A percentile compares a stretch with the other conserved stretches of the same genome.
These are phyloP conservation scores for Anguilla anguilla DNA, from an alignment of 2,797 vertebrate genomes.

Conservation along the genomic window DNA sequence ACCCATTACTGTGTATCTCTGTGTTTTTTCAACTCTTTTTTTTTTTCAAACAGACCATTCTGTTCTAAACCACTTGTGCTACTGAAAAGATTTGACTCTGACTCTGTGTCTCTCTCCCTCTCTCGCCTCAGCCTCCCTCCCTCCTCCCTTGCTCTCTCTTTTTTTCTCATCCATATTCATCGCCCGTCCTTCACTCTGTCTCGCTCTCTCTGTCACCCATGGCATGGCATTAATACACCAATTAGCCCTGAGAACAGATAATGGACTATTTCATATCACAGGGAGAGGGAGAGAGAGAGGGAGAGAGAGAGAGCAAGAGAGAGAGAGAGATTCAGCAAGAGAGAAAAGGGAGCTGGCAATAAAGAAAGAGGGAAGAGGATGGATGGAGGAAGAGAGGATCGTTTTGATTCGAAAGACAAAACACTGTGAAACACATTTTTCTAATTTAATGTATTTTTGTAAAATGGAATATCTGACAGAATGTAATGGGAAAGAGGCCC, in stretches of 20 bases:
- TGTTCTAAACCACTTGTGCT: slow-evolving; percentile 80
- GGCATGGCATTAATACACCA: slow-evolving; percentile 80
- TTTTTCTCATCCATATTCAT: slow-evolving; percentile 60
- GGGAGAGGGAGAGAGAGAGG: slow-evolving; percentile 54
- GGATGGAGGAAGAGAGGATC: slow-evolving; percentile 9
- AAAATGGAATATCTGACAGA: background rate
- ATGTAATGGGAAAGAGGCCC: background rate
- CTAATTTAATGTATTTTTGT: slow-evolving; percentile 18
- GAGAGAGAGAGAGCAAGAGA: slow-evolving; percentile 43
- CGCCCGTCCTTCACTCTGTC: slow-evolving; percentile 42
- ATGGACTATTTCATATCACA: slow-evolving; percentile 80
- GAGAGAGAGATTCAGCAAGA: background rate
- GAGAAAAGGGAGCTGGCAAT: background rate
- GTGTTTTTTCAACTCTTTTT: slow-evolving; percentile 70
- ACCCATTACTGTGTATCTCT: slow-evolving; percentile 37
- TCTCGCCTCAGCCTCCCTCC: slow-evolving; percentile 34
- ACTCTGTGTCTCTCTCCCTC: slow-evolving; percentile 44
- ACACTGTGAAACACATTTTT: background rate
- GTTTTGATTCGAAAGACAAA: background rate
- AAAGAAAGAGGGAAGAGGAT: background rate
- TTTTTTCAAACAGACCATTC: slow-evolving; percentile 52
- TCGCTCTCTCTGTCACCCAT: slow-evolving; percentile 75
- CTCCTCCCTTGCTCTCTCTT: slow-evolving; percentile 34
- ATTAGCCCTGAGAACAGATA: slow-evolving; percentile 84
- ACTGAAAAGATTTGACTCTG: slow-evolving; percentile 70